phyloP scores from a whole-genome alignment of 2,888 invertebrate species.

The Stictocephala bisonia region DNA sequence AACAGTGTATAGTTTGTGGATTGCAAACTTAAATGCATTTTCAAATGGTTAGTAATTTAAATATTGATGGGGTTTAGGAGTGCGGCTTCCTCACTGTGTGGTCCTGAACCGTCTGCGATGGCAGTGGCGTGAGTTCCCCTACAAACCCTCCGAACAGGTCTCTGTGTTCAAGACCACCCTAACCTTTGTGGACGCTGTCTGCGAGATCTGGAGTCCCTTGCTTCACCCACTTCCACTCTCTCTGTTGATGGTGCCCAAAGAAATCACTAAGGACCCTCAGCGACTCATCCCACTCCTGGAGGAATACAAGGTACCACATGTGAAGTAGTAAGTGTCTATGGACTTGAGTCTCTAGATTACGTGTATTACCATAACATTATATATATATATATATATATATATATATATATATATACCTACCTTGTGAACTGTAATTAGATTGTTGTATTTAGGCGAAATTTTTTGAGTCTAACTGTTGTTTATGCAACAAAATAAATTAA shows the following conservation, averaged over 20 bases:
- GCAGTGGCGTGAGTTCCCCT: slow-evolving; percentile 89
- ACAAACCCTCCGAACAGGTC: slow-evolving; percentile 71
- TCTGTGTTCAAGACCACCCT: slow-evolving; percentile 92
- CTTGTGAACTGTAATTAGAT: too few relatives aligned
- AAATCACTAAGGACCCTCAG: slow-evolving; percentile 81
- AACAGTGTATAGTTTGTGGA: neutral
- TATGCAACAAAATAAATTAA: too few relatives aligned
- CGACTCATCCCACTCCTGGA: slow-evolving; percentile 76
- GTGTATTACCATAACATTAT: too few relatives aligned
- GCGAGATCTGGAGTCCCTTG: slow-evolving; percentile 89
- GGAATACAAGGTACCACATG: slow-evolving; percentile 71
- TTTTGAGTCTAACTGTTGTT: too few relatives aligned
- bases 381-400: too few relatives aligned
- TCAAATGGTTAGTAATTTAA: neutral
- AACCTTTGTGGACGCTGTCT: slow-evolving; percentile 91
- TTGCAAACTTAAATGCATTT: neutral
- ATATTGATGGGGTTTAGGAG: slow-evolving; percentile 68
- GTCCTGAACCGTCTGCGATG: slow-evolving; percentile 86
- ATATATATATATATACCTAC: too few relatives aligned
- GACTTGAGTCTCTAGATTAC: too few relatives aligned
- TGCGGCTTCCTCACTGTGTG: slow-evolving; percentile 80
- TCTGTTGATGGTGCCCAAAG: slow-evolving; percentile 79
- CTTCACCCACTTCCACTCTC: slow-evolving; percentile 73
- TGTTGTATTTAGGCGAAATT: too few relatives aligned
- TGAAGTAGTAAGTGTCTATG: too few relatives aligned